phyloP scores from a whole-genome alignment of 2,888 invertebrate species.

The Tetranychus piercei region DNA sequence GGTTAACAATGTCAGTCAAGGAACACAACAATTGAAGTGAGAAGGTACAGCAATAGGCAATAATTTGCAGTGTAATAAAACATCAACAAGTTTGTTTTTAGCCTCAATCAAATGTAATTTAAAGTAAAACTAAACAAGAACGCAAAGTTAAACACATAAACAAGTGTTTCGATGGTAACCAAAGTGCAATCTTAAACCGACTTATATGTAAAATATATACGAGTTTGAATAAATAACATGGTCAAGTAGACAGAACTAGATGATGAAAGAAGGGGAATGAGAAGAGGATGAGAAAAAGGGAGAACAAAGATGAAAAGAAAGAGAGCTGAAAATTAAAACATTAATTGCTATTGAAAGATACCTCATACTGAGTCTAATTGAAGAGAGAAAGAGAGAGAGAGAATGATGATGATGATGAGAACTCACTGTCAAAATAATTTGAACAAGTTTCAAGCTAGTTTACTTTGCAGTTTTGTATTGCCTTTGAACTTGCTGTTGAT shows the following conservation, averaged over 20 bases:
- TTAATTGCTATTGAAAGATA: background rate
- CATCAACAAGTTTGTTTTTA: too few species aligned
- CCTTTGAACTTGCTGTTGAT: too few species aligned
- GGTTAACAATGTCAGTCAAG: too few species aligned
- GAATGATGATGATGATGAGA: background rate
- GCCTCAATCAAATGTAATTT: too few species aligned
- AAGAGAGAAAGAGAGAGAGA: background rate
- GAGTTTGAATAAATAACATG: background rate
- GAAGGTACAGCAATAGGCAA: too few species aligned
- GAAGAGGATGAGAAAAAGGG: background rate
- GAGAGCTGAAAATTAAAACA: background rate
- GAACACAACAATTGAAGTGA: too few species aligned
- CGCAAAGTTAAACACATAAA: too few species aligned
- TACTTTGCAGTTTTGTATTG: background rate
- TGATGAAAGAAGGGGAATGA: background rate
- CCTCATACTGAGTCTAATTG: background rate
- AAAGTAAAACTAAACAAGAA: too few species aligned
- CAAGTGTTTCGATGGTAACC: too few species aligned
- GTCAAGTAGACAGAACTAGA: background rate
- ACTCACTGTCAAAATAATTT: background rate
- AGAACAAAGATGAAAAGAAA: conserved; percentile 3
- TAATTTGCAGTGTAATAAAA: too few species aligned
- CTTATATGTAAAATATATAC: too few species aligned
- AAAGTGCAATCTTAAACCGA: too few species aligned
- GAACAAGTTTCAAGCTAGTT: background rate